These are phyloP conservation scores for Eospalax fontanierii DNA, from an alignment of 2,797 vertebrate genomes.

Conservation along the genomic window DNA sequence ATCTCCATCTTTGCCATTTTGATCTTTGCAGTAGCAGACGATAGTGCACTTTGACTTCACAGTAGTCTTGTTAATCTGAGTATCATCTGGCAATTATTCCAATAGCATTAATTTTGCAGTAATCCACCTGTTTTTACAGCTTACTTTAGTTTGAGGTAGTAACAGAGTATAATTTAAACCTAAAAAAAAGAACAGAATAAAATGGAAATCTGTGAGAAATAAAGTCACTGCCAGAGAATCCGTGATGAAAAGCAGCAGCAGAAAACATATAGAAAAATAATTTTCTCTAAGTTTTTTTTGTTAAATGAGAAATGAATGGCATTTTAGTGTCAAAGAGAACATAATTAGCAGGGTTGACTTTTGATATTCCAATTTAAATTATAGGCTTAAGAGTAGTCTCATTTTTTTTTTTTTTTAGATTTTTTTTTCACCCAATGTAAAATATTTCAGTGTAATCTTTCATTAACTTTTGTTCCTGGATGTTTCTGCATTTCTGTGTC, in stretches of 20 bases:
- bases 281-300: slow-evolving; percentile 80
- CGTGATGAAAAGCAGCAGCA: slow-evolving; percentile 76
- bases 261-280: slow-evolving; percentile 67
- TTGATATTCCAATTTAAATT: slow-evolving; percentile 70
- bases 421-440: slow-evolving; percentile 66
- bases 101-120: neutral
- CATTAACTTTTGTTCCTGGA: neutral
- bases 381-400: slow-evolving; percentile 70
- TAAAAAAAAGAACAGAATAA: slow-evolving; percentile 47
- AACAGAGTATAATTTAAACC: slow-evolving; percentile 69
- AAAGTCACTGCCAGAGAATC: slow-evolving; percentile 80
- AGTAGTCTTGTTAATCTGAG: too few species aligned
- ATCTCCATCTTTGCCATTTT: neutral
- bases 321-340: slow-evolving; percentile 41
- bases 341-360: slow-evolving; percentile 51
- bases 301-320: slow-evolving; percentile 28
- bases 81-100: neutral
- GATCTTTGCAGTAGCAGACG: too few species aligned
- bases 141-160: slow-evolving; percentile 33
- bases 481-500: slow-evolving; percentile 46
- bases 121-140: too few species aligned
- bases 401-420: slow-evolving; percentile 77
- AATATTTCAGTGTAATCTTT: slow-evolving; percentile 52
- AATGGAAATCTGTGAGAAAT: slow-evolving; percentile 77
- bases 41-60: too few species aligned